phyloP scores from a whole-genome alignment of 2,797 vertebrate genomes.

The Thunnus albacares region DNA sequence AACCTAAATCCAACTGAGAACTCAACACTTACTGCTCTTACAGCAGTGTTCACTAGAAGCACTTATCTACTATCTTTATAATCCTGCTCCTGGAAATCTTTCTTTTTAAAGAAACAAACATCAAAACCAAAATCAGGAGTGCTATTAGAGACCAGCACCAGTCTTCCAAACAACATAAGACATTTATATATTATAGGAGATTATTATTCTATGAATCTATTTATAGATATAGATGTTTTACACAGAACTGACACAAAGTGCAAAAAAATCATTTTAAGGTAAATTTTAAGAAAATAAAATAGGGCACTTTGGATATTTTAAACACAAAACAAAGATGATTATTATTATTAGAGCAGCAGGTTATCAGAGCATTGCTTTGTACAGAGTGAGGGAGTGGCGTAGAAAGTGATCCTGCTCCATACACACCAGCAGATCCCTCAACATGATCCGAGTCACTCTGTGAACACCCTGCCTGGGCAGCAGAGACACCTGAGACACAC shows the following conservation, averaged over 20 bases:
- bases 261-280: not conserved
- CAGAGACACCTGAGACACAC: slow-evolving; percentile 73
- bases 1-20: not conserved
- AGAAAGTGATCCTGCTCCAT: slow-evolving; percentile 93
- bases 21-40: not conserved
- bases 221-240: not conserved
- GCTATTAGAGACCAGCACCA: not conserved
- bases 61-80: not conserved
- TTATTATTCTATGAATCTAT: not conserved
- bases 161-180: not conserved
- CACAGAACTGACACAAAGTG: not conserved
- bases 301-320: not conserved
- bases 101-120: not conserved
- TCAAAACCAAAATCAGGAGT: slow-evolving; percentile 1
- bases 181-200: not conserved
- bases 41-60: not conserved
- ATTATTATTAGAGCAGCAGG: not conserved
- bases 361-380: slow-evolving; percentile 90
- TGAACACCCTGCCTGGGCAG: slow-evolving; percentile 82
- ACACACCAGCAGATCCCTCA: slow-evolving; percentile 94
- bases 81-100: not conserved
- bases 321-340: not conserved
- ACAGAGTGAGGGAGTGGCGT: slow-evolving; percentile 89
- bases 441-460: slow-evolving; percentile 89
- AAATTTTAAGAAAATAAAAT: not conserved